Percentiles rank a stretch among this genome's conserved stretches.
phyloP scores from a whole-genome alignment of 2,797 vertebrate genomes.

The Sebastes goodei region DNA sequence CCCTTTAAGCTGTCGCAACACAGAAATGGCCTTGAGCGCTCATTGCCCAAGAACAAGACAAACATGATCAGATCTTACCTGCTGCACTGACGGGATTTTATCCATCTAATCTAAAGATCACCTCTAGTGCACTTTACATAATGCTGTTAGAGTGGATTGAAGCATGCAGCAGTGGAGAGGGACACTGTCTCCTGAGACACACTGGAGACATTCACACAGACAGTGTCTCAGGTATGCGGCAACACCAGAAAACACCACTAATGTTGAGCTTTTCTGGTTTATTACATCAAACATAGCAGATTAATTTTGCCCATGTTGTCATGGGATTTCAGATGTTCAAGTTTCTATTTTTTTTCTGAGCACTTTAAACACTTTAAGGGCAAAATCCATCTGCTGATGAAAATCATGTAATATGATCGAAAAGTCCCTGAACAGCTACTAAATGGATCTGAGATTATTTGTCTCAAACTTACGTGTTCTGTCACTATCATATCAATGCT shows the following conservation, averaged over 20 bases:
- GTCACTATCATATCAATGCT: background rate
- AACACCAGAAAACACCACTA: background rate
- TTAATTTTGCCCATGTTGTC: background rate
- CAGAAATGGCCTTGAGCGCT: background rate
- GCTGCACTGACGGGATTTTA: constrained; percentile 7
- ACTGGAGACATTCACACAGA: background rate
- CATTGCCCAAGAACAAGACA: background rate
- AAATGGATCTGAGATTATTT: background rate
- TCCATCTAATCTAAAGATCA: constrained; percentile 40
- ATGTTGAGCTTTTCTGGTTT: background rate
- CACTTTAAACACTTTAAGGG: background rate
- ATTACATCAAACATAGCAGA: background rate
- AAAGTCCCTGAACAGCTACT: background rate
- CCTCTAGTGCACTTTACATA: constrained; percentile 37
- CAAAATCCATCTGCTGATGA: background rate
- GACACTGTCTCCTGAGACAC: background rate
- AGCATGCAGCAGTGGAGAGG: background rate
- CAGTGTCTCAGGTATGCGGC: background rate
- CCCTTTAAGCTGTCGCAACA: background rate
- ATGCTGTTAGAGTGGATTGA: constrained; percentile 28
- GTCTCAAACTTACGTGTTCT: background rate
- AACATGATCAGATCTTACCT: background rate
- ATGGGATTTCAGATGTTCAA: background rate
- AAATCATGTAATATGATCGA: background rate
- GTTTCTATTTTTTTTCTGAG: background rate